Conservation (phyloP, 2,797 vertebrate genomes). For the Mallotus villosus region DNA sequence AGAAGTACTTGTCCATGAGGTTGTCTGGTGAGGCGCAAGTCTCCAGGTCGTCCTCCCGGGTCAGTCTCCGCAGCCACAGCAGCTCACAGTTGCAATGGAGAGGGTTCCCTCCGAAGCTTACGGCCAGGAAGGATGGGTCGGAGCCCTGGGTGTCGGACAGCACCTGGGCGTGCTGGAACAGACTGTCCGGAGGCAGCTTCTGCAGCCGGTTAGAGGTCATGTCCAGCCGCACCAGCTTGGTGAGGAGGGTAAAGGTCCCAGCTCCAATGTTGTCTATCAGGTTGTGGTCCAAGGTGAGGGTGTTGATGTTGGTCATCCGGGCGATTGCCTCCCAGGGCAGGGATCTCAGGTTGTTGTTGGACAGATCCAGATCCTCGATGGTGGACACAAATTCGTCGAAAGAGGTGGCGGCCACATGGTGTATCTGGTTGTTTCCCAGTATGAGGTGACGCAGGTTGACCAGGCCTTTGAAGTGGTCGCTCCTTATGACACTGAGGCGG, state of each 20-base stretch:
- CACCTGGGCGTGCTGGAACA: slow-evolving; percentile 87
- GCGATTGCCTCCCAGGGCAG: slow-evolving; percentile 94
- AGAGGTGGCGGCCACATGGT: slow-evolving; percentile 78
- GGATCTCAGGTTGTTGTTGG: slow-evolving; percentile 89
- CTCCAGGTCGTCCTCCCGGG: slow-evolving; percentile 87
- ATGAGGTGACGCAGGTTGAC: slow-evolving; percentile 91
- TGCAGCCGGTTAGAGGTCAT: slow-evolving; percentile 94
- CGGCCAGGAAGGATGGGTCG: slow-evolving; percentile 76
- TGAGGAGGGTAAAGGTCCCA: slow-evolving; percentile 88
- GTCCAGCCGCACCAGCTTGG: slow-evolving; percentile 89
- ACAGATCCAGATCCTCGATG: slow-evolving; percentile 93
- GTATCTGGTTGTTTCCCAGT: slow-evolving; percentile 93
- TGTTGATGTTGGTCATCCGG: slow-evolving; percentile 91
- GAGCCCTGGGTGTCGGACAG: slow-evolving; percentile 73
- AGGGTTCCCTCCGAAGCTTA: slow-evolving; percentile 93
- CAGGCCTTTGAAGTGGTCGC: slow-evolving; percentile 87
- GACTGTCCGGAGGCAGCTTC: slow-evolving; percentile 87
- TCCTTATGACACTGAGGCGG: slow-evolving; percentile 82
- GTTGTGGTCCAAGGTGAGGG: slow-evolving; percentile 92
- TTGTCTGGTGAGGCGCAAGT: slow-evolving; percentile 91
- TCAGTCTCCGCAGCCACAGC: slow-evolving; percentile 88
- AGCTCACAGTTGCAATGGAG: slow-evolving; percentile 95
- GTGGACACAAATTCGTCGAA: slow-evolving; percentile 90
- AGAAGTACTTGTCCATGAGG: slow-evolving; percentile 91
- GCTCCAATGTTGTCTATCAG: slow-evolving; percentile 87